phyloP scores from a whole-genome alignment of 2,888 invertebrate species.

The Drosophila anceps region DNA sequence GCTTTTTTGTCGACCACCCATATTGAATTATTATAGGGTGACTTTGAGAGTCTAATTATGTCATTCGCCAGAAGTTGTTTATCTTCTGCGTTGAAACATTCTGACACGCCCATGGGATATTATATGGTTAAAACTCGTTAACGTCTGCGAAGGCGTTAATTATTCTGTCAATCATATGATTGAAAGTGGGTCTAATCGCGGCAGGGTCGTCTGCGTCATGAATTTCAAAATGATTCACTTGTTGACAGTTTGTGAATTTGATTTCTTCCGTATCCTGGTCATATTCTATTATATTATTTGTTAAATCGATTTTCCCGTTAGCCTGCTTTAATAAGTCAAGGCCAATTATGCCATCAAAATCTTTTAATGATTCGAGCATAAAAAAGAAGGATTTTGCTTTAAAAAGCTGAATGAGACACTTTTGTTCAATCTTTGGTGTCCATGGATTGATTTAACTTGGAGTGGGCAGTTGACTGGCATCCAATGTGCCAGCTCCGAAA shows the following conservation, averaged over 20 bases:
- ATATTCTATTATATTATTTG: neutral
- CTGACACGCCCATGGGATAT: neutral
- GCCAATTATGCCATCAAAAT: neutral
- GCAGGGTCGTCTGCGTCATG: neutral
- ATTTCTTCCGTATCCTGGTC: neutral
- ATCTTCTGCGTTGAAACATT: neutral
- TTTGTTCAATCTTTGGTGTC: neutral
- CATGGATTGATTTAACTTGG: neutral
- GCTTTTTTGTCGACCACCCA: neutral
- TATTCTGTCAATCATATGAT: neutral
- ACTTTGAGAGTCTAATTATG: neutral
- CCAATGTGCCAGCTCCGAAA: neutral
- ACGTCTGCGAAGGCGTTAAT: neutral
- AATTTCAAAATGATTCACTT: too few species aligned
- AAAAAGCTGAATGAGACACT: neutral
- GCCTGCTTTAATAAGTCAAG: neutral
- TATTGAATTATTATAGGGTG: neutral
- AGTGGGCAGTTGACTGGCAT: neutral
- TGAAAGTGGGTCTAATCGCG: neutral
- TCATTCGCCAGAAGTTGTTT: neutral
- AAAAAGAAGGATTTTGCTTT: neutral
- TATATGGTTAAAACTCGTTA: neutral
- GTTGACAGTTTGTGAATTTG: neutral
- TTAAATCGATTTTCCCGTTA: neutral
- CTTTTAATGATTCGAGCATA: neutral